Percentiles rank a stretch among this genome's conserved stretches.
These are phyloP conservation scores for Lepeophtheirus salmonis DNA, from an alignment of 1,140 invertebrate species.

Conservation along the genomic window DNA sequence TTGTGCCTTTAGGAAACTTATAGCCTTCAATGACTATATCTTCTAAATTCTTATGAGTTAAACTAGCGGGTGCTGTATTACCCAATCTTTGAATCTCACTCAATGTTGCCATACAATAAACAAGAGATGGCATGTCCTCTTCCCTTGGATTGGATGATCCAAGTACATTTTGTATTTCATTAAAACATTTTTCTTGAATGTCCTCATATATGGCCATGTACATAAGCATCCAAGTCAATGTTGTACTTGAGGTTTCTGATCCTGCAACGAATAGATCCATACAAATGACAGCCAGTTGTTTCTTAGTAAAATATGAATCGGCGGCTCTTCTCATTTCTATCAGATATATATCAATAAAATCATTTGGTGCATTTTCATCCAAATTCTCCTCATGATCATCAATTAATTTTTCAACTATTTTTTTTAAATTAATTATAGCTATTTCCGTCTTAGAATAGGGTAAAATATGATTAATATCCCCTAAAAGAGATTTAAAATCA, in stretches of 20 bases:
- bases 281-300: constrained; percentile 14
- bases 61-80: neutral
- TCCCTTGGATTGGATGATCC: constrained; percentile 22
- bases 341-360: constrained; percentile 30
- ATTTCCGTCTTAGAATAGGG: neutral
- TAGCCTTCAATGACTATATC: neutral
- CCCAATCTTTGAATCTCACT: constrained; percentile 18
- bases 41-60: neutral
- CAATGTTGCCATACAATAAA: constrained; percentile 10
- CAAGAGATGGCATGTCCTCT: neutral
- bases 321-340: constrained; percentile 23
- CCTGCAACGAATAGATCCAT: constrained; percentile 21
- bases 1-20: neutral
- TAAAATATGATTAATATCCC: neutral
- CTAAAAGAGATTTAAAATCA: neutral
- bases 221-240: constrained; percentile 47
- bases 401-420: neutral
- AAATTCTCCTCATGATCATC: constrained; percentile 25
- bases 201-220: constrained; percentile 41
- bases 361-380: constrained; percentile 25
- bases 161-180: constrained; percentile 42
- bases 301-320: neutral
- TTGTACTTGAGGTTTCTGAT: constrained; percentile 44
- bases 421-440: neutral
- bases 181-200: constrained; percentile 42